phyloP scores from a whole-genome alignment of 2,113 vertebrate genomes.

The Actenoides lindsayi region DNA sequence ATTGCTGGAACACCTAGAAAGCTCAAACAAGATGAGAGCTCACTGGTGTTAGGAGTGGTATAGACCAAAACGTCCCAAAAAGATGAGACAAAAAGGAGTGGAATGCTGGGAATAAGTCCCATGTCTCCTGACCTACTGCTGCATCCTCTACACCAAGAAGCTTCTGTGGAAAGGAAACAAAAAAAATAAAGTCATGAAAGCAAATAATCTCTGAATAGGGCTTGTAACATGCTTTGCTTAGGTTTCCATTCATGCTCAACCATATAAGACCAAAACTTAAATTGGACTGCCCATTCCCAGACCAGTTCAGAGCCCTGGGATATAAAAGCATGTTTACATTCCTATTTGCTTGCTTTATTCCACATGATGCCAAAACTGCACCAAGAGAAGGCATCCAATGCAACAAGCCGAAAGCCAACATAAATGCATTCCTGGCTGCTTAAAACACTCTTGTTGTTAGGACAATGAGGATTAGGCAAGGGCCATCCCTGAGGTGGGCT shows the following conservation, averaged over 20 bases:
- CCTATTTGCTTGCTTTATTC: not conserved
- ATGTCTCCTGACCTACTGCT: not conserved
- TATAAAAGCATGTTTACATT: constrained; percentile 17
- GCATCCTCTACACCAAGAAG: not conserved
- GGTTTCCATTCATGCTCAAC: not conserved
- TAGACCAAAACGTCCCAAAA: not conserved
- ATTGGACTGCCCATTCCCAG: not conserved
- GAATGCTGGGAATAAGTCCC: not conserved
- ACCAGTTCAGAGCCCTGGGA: not conserved
- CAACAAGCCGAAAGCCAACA: not conserved
- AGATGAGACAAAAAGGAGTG: not conserved
- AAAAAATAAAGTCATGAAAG: not conserved
- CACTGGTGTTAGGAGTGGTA: not conserved
- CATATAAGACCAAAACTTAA: constrained; percentile 43
- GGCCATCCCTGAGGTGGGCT: not conserved
- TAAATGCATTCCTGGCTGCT: constrained; percentile 36
- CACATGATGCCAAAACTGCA: constrained; percentile 5
- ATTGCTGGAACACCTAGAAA: constrained; percentile 41
- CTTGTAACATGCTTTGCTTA: not conserved
- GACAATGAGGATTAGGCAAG: not conserved
- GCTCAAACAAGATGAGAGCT: not conserved
- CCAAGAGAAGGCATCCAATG: not conserved
- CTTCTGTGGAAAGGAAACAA: not conserved
- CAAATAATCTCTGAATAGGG: not conserved
- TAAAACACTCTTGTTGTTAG: not conserved